Percentiles rank a stretch among this genome's conserved stretches.
Evolutionary conservation across 2,113 vertebrate species (phyloP).

Genomic region (Oncorhynchus clarkii): DNA sequence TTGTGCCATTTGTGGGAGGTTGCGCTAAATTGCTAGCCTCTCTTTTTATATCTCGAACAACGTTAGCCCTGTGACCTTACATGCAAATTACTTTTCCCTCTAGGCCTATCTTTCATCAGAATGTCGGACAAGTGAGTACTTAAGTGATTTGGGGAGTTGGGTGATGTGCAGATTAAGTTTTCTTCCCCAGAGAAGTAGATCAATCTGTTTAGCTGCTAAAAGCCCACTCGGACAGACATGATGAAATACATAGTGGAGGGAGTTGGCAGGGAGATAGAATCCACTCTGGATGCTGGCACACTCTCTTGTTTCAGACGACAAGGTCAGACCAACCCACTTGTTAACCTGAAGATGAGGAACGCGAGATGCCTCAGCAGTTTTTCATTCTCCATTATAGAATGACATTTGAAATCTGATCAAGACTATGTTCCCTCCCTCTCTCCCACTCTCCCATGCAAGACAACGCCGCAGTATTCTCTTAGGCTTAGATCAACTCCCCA

Average conservation of each 20-base stretch:
- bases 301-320: slow-evolving; percentile 51
- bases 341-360: slow-evolving; percentile 35
- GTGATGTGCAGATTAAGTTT: slow-evolving; percentile 31
- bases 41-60: background rate
- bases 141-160: slow-evolving; percentile 20
- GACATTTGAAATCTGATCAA: slow-evolving; percentile 22
- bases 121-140: slow-evolving; percentile 1
- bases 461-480: background rate
- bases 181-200: slow-evolving; percentile 46
- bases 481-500: background rate
- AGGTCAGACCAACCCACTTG: slow-evolving; percentile 45
- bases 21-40: background rate
- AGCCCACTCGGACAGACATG: slow-evolving; percentile 47
- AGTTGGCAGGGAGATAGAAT: slow-evolving; percentile 12
- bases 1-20: background rate
- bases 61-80: background rate
- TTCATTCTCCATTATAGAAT: slow-evolving; percentile 33
- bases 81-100: background rate
- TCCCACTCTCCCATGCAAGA: background rate
- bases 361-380: slow-evolving; percentile 48
- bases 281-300: slow-evolving; percentile 28
- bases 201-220: slow-evolving; percentile 58
- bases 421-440: slow-evolving; percentile 11
- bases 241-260: slow-evolving; percentile 28
- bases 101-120: slow-evolving; percentile 5